phyloP scores from a whole-genome alignment of 2,113 vertebrate species.

The Rhinoderma darwinii region DNA sequence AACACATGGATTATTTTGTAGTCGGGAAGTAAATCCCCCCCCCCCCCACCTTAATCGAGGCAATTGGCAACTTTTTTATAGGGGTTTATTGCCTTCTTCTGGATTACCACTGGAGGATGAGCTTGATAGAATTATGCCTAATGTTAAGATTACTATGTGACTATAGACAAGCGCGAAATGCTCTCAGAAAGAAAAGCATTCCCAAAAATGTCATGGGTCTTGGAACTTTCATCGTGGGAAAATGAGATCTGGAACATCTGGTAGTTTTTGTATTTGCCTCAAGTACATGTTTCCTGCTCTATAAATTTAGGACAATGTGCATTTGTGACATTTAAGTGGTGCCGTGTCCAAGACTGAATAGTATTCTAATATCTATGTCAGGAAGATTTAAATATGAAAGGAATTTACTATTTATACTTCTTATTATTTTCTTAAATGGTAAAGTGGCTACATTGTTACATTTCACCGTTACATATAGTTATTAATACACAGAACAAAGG shows the following conservation, averaged over 20 bases:
- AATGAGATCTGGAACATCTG: conserved; percentile 1
- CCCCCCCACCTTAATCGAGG: too few species aligned
- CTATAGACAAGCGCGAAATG: too few species aligned
- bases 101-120: too few species aligned
- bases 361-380: background rate
- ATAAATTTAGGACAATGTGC: conserved; percentile 25
- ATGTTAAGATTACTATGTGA: too few species aligned
- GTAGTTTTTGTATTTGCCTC: background rate
- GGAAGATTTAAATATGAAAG: background rate
- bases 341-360: background rate
- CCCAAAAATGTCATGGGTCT: background rate
- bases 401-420: background rate
- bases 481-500: background rate
- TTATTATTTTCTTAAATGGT: background rate
- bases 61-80: too few species aligned
- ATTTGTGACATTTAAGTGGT: background rate
- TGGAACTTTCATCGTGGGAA: background rate
- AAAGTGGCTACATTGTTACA: background rate
- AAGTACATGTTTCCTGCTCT: conserved; percentile 37
- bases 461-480: background rate
- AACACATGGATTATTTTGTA: too few species aligned
- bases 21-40: too few species aligned
- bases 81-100: too few species aligned
- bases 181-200: background rate
- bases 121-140: too few species aligned